phyloP scores from a whole-genome alignment of 2,888 invertebrate genomes.

The Keiferia lycopersicella region DNA sequence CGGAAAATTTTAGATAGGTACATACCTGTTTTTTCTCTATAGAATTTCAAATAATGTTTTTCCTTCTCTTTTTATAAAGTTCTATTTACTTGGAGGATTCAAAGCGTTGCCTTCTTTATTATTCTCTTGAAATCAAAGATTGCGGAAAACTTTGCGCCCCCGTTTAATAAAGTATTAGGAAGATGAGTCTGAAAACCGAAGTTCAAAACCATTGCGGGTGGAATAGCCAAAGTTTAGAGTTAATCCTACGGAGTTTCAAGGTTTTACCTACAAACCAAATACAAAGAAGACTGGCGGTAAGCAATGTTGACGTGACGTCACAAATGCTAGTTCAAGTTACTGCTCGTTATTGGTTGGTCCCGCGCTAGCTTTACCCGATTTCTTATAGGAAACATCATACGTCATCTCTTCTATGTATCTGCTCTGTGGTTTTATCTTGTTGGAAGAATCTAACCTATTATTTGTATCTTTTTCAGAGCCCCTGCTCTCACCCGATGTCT shows the following conservation, averaged over 20 bases:
- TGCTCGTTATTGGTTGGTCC: too few species aligned
- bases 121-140: conserved; percentile 3
- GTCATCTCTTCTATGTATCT: too few species aligned
- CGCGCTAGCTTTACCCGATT: too few species aligned
- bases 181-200: conserved; percentile 1
- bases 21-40: background rate
- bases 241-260: conserved; percentile 1
- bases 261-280: too few species aligned
- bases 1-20: conserved; percentile 7
- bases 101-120: background rate
- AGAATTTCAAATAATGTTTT: background rate
- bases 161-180: conserved; percentile 6
- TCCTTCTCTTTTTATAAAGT: background rate
- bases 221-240: background rate
- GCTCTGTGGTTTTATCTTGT: too few species aligned
- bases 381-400: too few species aligned
- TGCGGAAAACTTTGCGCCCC: background rate
- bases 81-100: background rate
- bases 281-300: too few species aligned
- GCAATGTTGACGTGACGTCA: too few species aligned
- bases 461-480: conserved; percentile 60
- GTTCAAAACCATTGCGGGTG: background rate
- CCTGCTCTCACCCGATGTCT: conserved; percentile 74
- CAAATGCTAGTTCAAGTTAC: too few species aligned
- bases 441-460: background rate